Percentiles rank a stretch among this genome's conserved stretches.
Evolutionary conservation across 2,797 vertebrate genomes (phyloP).

Genomic region (Hylomyscus alleni): DNA sequence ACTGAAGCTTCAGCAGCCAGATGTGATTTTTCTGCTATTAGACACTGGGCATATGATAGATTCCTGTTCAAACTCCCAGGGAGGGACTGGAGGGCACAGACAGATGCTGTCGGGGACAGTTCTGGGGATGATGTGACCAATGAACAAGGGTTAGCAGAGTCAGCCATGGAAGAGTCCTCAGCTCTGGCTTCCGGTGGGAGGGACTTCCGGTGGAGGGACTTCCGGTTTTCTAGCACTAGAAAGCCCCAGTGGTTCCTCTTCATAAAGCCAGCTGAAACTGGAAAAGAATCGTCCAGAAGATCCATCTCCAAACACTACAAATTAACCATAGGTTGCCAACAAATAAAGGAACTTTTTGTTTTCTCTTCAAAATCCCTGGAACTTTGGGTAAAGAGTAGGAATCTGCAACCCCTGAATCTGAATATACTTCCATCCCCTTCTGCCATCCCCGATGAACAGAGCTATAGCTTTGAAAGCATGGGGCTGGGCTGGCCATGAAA

Average conservation of each 20-base stretch:
- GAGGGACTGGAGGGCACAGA: background rate
- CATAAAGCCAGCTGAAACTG: conserved; percentile 22
- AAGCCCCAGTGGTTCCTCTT: background rate
- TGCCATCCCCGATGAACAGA: background rate
- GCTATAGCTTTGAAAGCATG: background rate
- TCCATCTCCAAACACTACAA: conserved; percentile 35
- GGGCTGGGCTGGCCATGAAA: background rate
- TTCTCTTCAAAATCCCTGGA: conserved; percentile 17
- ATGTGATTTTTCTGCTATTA: conserved; percentile 31
- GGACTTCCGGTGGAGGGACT: too few relatives aligned
- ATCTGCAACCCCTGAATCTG: background rate
- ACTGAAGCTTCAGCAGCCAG: background rate
- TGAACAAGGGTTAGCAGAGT: background rate
- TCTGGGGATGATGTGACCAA: background rate
- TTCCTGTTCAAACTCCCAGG: background rate
- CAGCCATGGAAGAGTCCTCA: background rate
- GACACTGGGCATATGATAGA: background rate
- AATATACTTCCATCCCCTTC: background rate
- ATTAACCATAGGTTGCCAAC: conserved; percentile 10
- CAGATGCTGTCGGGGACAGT: background rate
- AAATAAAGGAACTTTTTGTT: conserved; percentile 55
- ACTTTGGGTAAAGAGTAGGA: background rate
- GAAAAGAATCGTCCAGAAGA: background rate
- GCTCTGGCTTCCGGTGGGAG: rapidly evolving
- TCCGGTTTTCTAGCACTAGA: background rate